A percentile compares a stretch with the other conserved stretches of the same genome.
These are phyloP conservation scores for Cardiocondyla obscurior DNA, from an alignment of 1,140 invertebrate species.

Conservation along the genomic window DNA sequence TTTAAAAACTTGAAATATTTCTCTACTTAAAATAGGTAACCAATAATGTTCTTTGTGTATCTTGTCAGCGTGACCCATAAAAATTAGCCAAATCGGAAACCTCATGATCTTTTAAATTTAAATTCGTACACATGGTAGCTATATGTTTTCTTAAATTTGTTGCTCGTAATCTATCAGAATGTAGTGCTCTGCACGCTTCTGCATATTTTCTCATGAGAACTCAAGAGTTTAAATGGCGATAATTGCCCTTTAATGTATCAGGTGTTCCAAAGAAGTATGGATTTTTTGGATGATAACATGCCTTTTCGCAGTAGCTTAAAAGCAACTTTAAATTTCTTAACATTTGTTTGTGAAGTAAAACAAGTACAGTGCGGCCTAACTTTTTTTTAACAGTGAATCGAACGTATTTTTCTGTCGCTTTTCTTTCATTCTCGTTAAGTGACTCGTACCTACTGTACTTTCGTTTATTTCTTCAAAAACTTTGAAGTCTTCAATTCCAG, in stretches of 20 bases:
- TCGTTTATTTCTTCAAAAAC: background rate
- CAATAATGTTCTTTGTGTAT: slow-evolving; percentile 4
- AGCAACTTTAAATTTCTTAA: background rate
- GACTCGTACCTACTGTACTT: background rate
- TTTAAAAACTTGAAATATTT: slow-evolving; percentile 15
- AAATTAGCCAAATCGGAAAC: background rate
- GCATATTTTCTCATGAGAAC: slow-evolving; percentile 3
- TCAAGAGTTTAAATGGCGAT: background rate
- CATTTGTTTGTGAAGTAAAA: slow-evolving; percentile 6
- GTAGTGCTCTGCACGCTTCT: background rate
- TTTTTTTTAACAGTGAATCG: background rate
- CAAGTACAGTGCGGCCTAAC: slow-evolving; percentile 1
- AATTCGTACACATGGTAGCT: background rate
- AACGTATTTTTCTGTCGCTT: background rate
- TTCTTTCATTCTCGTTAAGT: background rate
- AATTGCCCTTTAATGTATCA: slow-evolving; percentile 5
- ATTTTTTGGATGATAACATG: background rate
- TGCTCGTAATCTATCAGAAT: background rate
- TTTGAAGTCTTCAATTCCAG: background rate
- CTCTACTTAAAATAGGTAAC: background rate
- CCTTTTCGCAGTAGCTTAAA: background rate
- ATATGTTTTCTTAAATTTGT: slow-evolving; percentile 21
- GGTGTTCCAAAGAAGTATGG: background rate
- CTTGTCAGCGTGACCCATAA: slow-evolving; percentile 1
- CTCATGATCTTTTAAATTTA: background rate